Evolutionary conservation across 2,888 invertebrate species (phyloP).

Genomic region (Sesia apiformis): DNA sequence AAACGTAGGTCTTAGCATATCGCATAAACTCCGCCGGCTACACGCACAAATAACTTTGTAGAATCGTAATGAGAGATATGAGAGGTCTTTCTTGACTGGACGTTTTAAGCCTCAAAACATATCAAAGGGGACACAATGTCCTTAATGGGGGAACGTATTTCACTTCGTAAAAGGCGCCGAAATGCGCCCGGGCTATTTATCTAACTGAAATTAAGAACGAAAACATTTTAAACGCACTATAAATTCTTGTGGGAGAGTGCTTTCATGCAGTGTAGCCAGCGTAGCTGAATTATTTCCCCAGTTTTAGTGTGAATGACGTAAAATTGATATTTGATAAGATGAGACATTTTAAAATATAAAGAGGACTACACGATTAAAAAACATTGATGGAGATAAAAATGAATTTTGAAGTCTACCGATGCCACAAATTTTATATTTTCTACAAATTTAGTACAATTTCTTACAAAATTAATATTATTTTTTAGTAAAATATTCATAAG

Average conservation of each 20-base stretch:
- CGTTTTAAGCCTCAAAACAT: constrained; percentile 33
- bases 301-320: no score
- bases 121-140: constrained; percentile 31
- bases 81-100: constrained; percentile 23
- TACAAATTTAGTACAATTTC: no score
- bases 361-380: no score
- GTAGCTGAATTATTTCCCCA: neutral
- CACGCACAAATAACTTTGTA: neutral
- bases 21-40: no score
- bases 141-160: constrained; percentile 52
- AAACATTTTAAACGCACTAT: constrained; percentile 62
- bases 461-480: no score
- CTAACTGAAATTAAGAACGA: constrained; percentile 65
- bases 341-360: no score
- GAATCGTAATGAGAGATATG: neutral
- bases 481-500: no score
- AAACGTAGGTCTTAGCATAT: no score
- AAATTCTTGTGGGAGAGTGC: constrained; percentile 47
- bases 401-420: no score
- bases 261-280: constrained; percentile 45
- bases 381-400: no score
- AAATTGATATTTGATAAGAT: no score
- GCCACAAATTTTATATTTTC: no score
- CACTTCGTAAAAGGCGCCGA: constrained; percentile 57
- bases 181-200: constrained; percentile 48